Evolutionary conservation across 2,113 vertebrate genomes (phyloP).

Genomic region (Mesoclemmys tuberculata): DNA sequence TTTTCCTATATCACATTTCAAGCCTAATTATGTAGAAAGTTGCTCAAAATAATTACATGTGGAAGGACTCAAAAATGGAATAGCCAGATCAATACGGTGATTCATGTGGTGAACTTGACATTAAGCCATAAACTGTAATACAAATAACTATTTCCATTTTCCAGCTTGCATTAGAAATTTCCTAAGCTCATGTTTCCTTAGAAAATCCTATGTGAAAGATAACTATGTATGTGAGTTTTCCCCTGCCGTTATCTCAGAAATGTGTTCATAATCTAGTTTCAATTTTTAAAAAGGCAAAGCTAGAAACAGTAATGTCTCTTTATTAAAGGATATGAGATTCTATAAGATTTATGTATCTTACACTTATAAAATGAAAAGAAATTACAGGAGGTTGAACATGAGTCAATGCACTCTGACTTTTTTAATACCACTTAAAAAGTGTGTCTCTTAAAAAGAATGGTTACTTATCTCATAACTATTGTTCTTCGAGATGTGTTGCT

Average conservation of each 20-base stretch:
- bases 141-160: background rate
- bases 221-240: background rate
- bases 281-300: background rate
- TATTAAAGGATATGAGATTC: background rate
- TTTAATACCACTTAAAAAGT: background rate
- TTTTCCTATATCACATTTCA: constrained; percentile 34
- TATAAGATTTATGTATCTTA: accelerated
- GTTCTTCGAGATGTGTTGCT: too few species aligned
- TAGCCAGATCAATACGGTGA: constrained; percentile 8
- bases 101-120: background rate
- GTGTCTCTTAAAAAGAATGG: background rate
- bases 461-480: too few species aligned
- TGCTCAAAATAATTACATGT: background rate
- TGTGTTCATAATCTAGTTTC: background rate
- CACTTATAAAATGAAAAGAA: background rate
- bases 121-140: background rate
- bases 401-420: background rate
- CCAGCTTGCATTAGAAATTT: background rate
- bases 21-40: background rate
- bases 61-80: constrained; percentile 23
- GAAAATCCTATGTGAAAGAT: background rate
- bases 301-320: background rate
- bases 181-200: background rate
- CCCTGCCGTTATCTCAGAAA: background rate
- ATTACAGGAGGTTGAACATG: background rate